These are phyloP conservation scores for Platyrinchus mystaceus DNA, from an alignment of 2,797 vertebrate species.

Conservation along the genomic window DNA sequence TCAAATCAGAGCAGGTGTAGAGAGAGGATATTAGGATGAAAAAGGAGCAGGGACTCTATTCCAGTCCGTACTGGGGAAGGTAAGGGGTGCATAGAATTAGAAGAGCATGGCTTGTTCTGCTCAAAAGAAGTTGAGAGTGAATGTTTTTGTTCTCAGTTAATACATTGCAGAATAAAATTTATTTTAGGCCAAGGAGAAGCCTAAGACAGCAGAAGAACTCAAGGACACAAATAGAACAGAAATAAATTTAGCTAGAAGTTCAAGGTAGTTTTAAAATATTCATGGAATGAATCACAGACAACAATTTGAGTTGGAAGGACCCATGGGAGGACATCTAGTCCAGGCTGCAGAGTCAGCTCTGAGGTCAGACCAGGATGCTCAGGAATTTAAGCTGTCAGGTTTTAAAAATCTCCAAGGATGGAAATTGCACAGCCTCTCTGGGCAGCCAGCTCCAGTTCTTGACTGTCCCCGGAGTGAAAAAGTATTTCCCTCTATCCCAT, in stretches of 20 bases:
- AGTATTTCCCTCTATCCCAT: background rate
- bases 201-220: background rate
- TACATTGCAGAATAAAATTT: background rate
- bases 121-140: background rate
- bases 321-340: background rate
- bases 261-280: constrained; percentile 24
- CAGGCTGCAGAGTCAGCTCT: background rate
- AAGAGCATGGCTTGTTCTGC: background rate
- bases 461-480: background rate
- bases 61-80: background rate
- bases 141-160: background rate
- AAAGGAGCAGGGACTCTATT: background rate
- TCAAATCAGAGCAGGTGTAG: background rate
- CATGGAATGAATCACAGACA: background rate
- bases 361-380: background rate
- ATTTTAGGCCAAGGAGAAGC: constrained; percentile 1
- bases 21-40: background rate
- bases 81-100: background rate
- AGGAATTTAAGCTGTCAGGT: background rate
- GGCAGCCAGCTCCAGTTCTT: background rate
- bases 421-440: background rate
- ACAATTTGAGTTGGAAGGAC: background rate
- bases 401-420: background rate
- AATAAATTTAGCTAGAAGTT: constrained; percentile 9
- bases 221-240: background rate